Conservation (phyloP, 2,113 vertebrate genomes). For the Megaleporinus macrocephalus region DNA sequence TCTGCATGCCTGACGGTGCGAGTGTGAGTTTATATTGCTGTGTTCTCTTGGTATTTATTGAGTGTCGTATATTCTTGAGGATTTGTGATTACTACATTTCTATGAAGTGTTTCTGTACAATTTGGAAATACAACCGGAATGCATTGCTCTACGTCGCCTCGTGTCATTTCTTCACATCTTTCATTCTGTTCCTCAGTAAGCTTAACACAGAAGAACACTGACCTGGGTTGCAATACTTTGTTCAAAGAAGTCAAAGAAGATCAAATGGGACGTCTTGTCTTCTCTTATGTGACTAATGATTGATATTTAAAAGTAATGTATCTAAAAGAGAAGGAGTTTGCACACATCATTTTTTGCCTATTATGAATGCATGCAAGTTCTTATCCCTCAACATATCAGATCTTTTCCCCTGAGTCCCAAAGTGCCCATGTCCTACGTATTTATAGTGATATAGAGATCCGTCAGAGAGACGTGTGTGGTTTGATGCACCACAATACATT, state of each 20-base stretch:
- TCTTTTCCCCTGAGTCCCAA: too few species aligned
- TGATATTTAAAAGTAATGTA: neutral
- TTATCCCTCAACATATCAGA: neutral
- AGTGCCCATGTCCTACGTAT: too few species aligned
- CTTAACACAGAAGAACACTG: neutral
- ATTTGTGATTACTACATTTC: slow-evolving; percentile 66
- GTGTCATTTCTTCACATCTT: slow-evolving; percentile 1
- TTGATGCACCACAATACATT: too few species aligned
- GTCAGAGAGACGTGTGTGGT: too few species aligned
- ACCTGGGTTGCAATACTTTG: neutral
- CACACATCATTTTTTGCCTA: neutral
- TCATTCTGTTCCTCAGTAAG: neutral
- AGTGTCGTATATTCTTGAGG: slow-evolving; percentile 62
- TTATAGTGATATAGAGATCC: too few species aligned
- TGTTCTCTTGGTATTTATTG: slow-evolving; percentile 63
- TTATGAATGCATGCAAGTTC: neutral
- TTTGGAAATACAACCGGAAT: slow-evolving; percentile 74
- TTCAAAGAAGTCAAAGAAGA: neutral
- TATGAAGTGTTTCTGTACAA: slow-evolving; percentile 72
- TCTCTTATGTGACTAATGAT: neutral
- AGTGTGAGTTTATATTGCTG: slow-evolving; percentile 64
- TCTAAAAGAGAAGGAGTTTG: neutral
- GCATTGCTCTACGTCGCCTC: slow-evolving; percentile 51
- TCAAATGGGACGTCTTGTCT: neutral
- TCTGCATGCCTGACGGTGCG: slow-evolving; percentile 70